Evolutionary conservation across 2,888 invertebrate genomes (phyloP).

Genomic region (Cloeon dipterum): DNA sequence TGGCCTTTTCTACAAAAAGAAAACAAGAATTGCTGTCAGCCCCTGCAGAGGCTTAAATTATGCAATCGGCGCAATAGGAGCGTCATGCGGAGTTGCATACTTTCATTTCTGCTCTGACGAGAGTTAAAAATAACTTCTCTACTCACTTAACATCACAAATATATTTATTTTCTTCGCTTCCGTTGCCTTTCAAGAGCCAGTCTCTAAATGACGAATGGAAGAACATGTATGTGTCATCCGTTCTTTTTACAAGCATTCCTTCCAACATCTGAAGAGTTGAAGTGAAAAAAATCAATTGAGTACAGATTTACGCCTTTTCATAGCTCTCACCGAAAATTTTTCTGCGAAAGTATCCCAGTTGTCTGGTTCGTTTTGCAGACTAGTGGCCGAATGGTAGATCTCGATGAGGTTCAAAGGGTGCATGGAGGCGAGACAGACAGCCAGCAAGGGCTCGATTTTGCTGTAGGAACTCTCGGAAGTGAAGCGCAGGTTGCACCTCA

Average conservation of each 20-base stretch:
- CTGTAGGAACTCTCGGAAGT: slow-evolving; percentile 79
- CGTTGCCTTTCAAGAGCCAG: slow-evolving; percentile 76
- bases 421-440: slow-evolving; percentile 74
- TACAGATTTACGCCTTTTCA: neutral
- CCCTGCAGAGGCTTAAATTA: neutral
- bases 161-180: slow-evolving; percentile 73
- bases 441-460: slow-evolving; percentile 67
- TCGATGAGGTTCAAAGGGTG: slow-evolving; percentile 76
- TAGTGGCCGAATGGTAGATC: slow-evolving; percentile 83
- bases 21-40: neutral
- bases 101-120: neutral
- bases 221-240: slow-evolving; percentile 90
- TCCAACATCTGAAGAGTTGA: slow-evolving; percentile 33
- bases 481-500: slow-evolving; percentile 62
- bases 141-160: slow-evolving; percentile 57
- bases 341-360: slow-evolving; percentile 81
- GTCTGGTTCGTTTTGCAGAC: slow-evolving; percentile 53
- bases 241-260: slow-evolving; percentile 70
- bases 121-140: neutral
- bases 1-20: slow-evolving; percentile 47
- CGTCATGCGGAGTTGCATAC: neutral
- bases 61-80: neutral
- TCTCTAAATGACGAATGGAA: slow-evolving; percentile 96
- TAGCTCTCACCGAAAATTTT: slow-evolving; percentile 39
- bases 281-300: neutral